Conservation (phyloP, 2,797 vertebrate genomes). For the Enteromius paludinosus region DNA sequence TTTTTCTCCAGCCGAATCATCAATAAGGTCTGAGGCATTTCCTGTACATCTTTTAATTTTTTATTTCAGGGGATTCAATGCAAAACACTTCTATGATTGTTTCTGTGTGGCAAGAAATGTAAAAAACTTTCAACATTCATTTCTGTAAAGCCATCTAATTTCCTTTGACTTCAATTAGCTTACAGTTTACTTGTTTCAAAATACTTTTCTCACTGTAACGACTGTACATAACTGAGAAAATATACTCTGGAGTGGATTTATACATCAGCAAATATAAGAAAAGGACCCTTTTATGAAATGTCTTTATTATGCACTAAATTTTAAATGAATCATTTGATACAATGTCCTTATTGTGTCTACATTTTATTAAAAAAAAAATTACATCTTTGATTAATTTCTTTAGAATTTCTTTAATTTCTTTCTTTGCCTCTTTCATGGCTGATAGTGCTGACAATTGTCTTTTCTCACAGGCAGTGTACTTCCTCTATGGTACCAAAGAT, state of each 20-base stretch:
- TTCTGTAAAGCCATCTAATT: background rate
- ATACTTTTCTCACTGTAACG: background rate
- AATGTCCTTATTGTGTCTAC: background rate
- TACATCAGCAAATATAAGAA: background rate
- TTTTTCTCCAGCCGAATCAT: constrained; percentile 98
- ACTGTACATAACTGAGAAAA: background rate
- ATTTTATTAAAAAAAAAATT: background rate
- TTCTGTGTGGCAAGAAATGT: background rate
- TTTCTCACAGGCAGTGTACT: constrained; percentile 87
- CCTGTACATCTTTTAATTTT: background rate
- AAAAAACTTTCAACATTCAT: background rate
- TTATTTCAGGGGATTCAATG: background rate
- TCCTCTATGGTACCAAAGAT: constrained; percentile 98
- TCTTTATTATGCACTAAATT: background rate
- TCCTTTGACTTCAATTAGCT: background rate
- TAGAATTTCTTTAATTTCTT: too few species aligned
- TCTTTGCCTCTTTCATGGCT: background rate
- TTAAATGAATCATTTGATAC: background rate
- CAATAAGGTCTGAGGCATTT: constrained; percentile 87
- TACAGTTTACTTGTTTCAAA: background rate
- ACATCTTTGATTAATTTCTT: background rate
- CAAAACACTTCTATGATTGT: background rate
- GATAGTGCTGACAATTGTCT: background rate
- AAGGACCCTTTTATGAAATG: background rate
- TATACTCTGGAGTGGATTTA: background rate